A percentile compares a stretch with the other conserved stretches of the same genome.
Conservation (phyloP, 2,113 vertebrate species). For the Serilophus lunatus region DNA sequence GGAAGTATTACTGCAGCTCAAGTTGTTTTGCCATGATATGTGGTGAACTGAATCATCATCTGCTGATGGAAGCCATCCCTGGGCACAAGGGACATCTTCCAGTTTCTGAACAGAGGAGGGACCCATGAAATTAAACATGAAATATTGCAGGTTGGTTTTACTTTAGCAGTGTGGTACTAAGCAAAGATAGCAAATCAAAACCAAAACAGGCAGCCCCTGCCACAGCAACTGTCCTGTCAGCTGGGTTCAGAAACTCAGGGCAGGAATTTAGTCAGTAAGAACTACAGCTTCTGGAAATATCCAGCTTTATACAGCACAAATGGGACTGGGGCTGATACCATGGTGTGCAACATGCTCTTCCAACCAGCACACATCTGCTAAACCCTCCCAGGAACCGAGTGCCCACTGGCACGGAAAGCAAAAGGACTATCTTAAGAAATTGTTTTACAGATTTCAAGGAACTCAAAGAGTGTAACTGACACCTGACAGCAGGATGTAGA, state of each 20-base stretch:
- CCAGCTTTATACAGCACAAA: accelerated
- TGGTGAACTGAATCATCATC: background rate
- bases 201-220: background rate
- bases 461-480: background rate
- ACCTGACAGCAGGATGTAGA: accelerated
- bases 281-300: background rate
- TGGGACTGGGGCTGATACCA: accelerated
- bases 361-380: background rate
- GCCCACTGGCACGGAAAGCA: background rate
- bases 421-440: background rate
- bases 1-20: background rate
- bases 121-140: background rate
- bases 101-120: background rate
- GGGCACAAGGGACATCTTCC: background rate
- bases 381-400: background rate
- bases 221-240: background rate
- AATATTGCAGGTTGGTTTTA: background rate
- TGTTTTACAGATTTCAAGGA: background rate
- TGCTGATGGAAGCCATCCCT: background rate
- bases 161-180: background rate
- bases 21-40: background rate
- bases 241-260: background rate
- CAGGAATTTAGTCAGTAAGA: background rate
- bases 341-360: background rate
- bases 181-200: background rate